A percentile compares a stretch with the other conserved stretches of the same genome.
phyloP scores from a whole-genome alignment of 2,888 invertebrate species.

The Eupithecia pulchellata region DNA sequence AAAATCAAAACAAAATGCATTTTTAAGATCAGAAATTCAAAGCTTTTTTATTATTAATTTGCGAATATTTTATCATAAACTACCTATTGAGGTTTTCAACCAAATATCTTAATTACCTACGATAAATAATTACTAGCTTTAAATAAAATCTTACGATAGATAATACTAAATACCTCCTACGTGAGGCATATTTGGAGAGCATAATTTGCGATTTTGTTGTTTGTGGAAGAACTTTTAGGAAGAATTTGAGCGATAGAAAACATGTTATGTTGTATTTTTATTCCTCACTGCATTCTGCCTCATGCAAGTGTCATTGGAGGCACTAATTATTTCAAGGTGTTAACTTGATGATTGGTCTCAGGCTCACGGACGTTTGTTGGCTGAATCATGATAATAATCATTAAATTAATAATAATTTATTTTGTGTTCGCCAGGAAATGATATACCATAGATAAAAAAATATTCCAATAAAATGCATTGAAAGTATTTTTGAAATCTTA shows the following conservation, averaged over 20 bases:
- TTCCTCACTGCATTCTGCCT: background rate
- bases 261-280: background rate
- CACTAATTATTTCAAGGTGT: background rate
- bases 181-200: background rate
- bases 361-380: background rate
- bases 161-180: background rate
- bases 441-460: background rate
- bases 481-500: background rate
- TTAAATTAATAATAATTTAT: background rate
- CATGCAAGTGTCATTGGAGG: background rate
- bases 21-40: background rate
- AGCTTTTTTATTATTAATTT: background rate
- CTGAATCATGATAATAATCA: background rate
- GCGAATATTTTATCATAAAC: background rate
- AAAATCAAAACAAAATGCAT: background rate
- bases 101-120: background rate
- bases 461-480: background rate
- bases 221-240: background rate
- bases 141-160: too few relatives aligned
- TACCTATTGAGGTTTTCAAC: conserved; percentile 4
- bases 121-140: conserved; percentile 6
- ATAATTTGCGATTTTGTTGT: conserved; percentile 2
- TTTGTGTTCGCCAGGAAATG: background rate
- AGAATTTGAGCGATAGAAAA: background rate
- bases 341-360: background rate